Evolutionary conservation across 2,113 vertebrate species (phyloP).

Genomic region (Nesoenas mayeri): DNA sequence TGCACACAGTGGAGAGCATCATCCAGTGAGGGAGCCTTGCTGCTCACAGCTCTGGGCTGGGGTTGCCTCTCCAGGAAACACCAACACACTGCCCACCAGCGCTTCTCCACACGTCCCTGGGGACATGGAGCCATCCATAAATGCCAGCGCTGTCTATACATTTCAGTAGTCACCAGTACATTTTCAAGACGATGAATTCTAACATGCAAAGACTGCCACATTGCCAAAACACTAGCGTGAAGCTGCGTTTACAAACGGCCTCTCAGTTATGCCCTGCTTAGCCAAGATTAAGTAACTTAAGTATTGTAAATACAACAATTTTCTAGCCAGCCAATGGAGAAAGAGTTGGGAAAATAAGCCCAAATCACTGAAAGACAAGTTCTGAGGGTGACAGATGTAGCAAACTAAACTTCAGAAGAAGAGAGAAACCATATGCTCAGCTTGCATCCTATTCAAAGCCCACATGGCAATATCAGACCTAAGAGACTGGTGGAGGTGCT

Average conservation of each 20-base stretch:
- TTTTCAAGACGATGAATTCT: not conserved
- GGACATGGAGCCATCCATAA: not conserved
- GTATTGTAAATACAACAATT: not conserved
- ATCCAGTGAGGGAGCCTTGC: not conserved
- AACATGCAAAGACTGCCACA: not conserved
- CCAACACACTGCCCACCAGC: fast-evolving
- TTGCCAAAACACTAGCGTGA: not conserved
- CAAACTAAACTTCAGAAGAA: not conserved
- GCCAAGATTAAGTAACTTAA: not conserved
- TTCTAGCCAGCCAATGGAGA: not conserved
- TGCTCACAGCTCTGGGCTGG: fast-evolving
- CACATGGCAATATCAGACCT: not conserved
- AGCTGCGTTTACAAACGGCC: not conserved
- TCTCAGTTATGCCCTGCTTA: not conserved
- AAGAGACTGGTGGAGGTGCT: not conserved
- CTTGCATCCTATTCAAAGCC: not conserved
- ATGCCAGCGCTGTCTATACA: not conserved
- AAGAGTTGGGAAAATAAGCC: not conserved
- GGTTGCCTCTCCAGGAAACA: fast-evolving
- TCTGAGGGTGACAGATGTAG: not conserved
- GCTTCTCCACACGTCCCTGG: not conserved
- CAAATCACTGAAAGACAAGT: not conserved
- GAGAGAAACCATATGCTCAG: not conserved
- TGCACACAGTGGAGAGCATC: not conserved
- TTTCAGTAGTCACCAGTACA: not conserved